Conservation (phyloP, 2,797 vertebrate species). For the Leuciscus waleckii region DNA sequence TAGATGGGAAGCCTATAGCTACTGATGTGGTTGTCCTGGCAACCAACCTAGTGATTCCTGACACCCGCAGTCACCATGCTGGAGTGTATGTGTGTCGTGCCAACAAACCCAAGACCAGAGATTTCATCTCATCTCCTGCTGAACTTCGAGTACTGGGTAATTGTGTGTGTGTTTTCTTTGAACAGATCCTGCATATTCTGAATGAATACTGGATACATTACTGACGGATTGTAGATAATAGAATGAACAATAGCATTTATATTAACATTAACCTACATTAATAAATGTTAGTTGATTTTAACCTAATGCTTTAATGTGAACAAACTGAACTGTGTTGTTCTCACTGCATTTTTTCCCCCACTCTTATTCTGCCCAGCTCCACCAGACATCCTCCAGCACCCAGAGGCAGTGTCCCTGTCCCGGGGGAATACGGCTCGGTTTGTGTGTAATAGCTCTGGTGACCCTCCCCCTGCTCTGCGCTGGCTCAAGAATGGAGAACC, state of each 20-base stretch:
- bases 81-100: slow-evolving; percentile 94
- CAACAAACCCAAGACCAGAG: slow-evolving; percentile 92
- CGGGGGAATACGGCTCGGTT: slow-evolving; percentile 96
- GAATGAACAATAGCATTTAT: background rate
- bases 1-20: slow-evolving; percentile 93
- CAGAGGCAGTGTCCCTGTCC: slow-evolving; percentile 91
- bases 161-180: background rate
- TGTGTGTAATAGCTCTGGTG: slow-evolving; percentile 92
- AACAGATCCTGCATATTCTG: background rate
- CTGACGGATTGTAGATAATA: background rate
- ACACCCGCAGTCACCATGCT: slow-evolving; percentile 87
- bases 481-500: slow-evolving; percentile 92
- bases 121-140: slow-evolving; percentile 88
- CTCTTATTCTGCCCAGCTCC: slow-evolving; percentile 76
- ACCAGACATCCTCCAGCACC: slow-evolving; percentile 90
- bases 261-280: background rate
- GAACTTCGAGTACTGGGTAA: slow-evolving; percentile 93
- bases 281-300: too few relatives aligned
- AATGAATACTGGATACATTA: background rate
- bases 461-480: slow-evolving; percentile 84
- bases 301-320: background rate
- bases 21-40: slow-evolving; percentile 91
- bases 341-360: too few relatives aligned
- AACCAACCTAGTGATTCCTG: slow-evolving; percentile 91
- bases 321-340: background rate